A percentile compares a stretch with the other conserved stretches of the same genome.
phyloP scores from a whole-genome alignment of 2,888 invertebrate species.

The Polydrusus pterygomalis region DNA sequence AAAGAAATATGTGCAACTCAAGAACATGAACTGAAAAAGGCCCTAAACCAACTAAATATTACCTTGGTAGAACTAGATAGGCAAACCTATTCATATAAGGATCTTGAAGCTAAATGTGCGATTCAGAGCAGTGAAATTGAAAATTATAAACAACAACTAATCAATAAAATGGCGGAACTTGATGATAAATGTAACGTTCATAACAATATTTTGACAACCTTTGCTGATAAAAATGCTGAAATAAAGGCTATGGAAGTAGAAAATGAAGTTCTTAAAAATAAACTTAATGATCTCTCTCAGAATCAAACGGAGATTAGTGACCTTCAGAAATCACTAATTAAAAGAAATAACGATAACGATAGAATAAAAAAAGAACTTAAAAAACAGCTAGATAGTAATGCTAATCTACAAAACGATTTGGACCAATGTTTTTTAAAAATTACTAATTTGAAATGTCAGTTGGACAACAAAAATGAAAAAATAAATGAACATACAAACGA shows the following conservation, averaged over 20 bases:
- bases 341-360: background rate
- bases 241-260: constrained; percentile 4
- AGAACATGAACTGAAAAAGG: background rate
- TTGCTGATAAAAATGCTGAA: background rate
- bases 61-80: constrained; percentile 1
- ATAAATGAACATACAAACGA: no score
- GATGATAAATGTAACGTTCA: background rate
- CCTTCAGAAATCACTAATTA: background rate
- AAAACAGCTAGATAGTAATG: background rate
- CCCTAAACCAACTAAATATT: background rate
- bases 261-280: constrained; percentile 8
- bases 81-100: background rate
- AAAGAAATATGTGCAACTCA: background rate
- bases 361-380: background rate
- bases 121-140: background rate
- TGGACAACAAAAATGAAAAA: no score
- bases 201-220: background rate
- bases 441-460: no score
- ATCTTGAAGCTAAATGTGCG: background rate
- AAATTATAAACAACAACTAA: constrained; percentile 8
- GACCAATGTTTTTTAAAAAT: background rate
- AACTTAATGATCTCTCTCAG: background rate
- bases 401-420: background rate
- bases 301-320: background rate
- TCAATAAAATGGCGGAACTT: constrained; percentile 5